A percentile compares a stretch with the other conserved stretches of the same genome.
phyloP scores from a whole-genome alignment of 2,888 invertebrate genomes.

The Rotaria macrura region DNA sequence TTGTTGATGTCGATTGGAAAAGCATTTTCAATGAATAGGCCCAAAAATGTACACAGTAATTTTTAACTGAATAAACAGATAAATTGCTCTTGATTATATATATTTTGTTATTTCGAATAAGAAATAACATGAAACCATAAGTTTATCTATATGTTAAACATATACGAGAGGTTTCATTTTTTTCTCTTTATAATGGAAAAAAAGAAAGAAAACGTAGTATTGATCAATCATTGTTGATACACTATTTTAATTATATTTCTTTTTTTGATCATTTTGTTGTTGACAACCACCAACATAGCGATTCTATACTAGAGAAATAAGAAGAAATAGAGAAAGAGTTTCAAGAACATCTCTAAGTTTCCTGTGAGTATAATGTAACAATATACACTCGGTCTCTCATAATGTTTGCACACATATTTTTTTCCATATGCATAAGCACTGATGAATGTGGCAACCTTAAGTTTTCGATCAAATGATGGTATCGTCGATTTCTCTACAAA shows the following conservation, averaged over 20 bases:
- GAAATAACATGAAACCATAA: background rate
- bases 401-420: no score
- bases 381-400: no score
- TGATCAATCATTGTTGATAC: background rate
- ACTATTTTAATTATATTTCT: background rate
- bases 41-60: background rate
- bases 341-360: background rate
- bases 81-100: no score
- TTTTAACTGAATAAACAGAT: background rate
- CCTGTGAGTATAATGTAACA: no score
- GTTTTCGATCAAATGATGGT: no score
- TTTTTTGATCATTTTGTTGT: no score
- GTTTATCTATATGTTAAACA: background rate
- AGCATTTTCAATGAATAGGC: background rate
- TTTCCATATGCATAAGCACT: no score
- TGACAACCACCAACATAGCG: background rate
- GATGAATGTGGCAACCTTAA: no score
- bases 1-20: background rate
- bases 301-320: background rate
- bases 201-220: background rate
- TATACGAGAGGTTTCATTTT: background rate
- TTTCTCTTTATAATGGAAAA: background rate
- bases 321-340: background rate
- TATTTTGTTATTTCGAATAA: background rate
- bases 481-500: no score